These are phyloP conservation scores for Zosterops lateralis DNA, from an alignment of 2,113 vertebrate genomes.

Conservation along the genomic window DNA sequence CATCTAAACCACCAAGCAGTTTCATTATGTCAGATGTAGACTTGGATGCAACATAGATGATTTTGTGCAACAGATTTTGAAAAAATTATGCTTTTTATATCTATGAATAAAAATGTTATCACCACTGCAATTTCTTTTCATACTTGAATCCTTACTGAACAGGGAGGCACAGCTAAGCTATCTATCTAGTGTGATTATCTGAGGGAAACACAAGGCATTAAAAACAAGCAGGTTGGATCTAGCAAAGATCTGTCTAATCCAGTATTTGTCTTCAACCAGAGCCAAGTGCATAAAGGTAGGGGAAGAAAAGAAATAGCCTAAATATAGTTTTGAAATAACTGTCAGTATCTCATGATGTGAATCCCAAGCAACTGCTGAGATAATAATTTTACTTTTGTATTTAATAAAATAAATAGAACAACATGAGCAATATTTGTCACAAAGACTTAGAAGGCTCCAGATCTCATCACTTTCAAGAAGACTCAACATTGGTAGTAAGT, in stretches of 20 bases:
- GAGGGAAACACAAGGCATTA: background rate
- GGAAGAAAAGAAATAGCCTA: background rate
- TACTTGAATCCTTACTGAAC: background rate
- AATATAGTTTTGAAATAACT: background rate
- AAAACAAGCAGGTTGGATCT: background rate
- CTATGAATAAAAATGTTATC: background rate
- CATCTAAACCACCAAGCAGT: background rate
- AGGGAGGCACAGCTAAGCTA: background rate
- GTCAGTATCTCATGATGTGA: background rate
- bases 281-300: background rate
- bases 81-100: background rate
- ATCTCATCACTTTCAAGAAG: background rate
- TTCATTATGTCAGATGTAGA: background rate
- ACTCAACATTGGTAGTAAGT: background rate
- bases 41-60: background rate
- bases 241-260: background rate
- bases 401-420: background rate
- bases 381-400: background rate
- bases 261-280: background rate
- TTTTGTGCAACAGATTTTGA: background rate
- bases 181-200: background rate
- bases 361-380: background rate
- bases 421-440: background rate
- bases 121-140: background rate
- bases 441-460: background rate